A percentile compares a stretch with the other conserved stretches of the same genome.
phyloP scores from a whole-genome alignment of 2,113 vertebrate genomes.

The Lagopus muta region DNA sequence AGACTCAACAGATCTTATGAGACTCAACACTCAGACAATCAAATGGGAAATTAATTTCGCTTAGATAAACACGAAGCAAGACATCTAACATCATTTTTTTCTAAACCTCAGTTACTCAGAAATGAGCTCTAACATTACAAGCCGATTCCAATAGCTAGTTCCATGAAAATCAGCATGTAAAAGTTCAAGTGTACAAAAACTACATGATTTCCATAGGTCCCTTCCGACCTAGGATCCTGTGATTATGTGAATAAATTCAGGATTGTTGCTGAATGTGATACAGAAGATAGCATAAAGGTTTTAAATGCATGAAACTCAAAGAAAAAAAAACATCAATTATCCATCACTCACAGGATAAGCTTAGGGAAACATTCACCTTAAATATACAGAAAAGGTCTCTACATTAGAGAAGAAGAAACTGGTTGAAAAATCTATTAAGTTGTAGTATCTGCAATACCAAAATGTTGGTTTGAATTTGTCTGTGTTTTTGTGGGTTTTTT shows the following conservation, averaged over 20 bases:
- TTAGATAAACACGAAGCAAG: neutral
- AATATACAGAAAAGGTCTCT: neutral
- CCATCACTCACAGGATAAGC: neutral
- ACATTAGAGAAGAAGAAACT: neutral
- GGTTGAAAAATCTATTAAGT: neutral
- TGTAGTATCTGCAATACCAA: neutral
- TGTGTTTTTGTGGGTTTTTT: neutral
- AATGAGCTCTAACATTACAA: neutral
- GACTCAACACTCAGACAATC: neutral
- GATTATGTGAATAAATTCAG: neutral
- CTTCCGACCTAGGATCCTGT: no score
- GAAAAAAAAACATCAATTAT: no score
- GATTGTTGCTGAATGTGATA: neutral
- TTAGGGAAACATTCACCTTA: neutral
- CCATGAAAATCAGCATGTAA: neutral
- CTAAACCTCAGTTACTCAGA: neutral
- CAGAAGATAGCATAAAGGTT: neutral
- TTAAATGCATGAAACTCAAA: neutral
- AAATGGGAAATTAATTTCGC: neutral
- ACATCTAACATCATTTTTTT: neutral
- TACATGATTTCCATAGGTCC: no score
- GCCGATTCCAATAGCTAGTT: neutral
- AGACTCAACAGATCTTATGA: neutral
- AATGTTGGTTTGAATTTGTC: neutral
- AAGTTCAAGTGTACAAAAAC: neutral